Conservation (phyloP, 2,113 vertebrate species). For the Mobula birostris region DNA sequence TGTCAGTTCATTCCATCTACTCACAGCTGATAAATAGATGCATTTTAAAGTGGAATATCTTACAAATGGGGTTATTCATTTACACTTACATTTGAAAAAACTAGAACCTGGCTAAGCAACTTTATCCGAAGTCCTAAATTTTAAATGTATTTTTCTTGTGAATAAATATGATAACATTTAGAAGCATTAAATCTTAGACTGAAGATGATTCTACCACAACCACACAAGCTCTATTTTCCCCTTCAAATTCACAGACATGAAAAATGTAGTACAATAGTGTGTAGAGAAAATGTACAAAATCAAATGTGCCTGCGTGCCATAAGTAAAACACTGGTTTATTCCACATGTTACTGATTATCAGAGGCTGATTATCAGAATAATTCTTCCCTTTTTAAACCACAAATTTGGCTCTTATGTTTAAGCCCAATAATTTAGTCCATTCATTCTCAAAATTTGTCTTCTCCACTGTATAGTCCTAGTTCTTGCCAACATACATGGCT, state of each 20-base stretch:
- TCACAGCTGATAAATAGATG: slow-evolving; percentile 77
- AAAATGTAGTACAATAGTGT: not conserved
- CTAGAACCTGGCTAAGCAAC: slow-evolving; percentile 58
- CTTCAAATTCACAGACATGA: not conserved
- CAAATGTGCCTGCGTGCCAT: not conserved
- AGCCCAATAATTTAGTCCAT: not conserved
- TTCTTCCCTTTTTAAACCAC: no score
- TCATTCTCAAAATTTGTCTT: not conserved
- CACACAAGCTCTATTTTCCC: not conserved
- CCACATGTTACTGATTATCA: not conserved
- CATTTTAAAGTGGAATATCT: slow-evolving; percentile 41
- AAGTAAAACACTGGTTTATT: not conserved
- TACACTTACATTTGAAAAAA: slow-evolving; percentile 64
- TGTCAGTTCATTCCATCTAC: slow-evolving; percentile 71
- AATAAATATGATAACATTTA: slow-evolving; percentile 33
- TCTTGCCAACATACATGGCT: not conserved
- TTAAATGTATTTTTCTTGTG: not conserved
- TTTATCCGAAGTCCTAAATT: slow-evolving; percentile 18
- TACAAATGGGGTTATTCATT: slow-evolving; percentile 72
- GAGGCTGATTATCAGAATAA: not conserved
- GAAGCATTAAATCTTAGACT: not conserved
- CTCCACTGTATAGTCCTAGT: not conserved
- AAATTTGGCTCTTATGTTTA: not conserved
- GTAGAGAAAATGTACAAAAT: not conserved
- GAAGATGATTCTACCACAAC: not conserved